Percentiles rank a stretch among this genome's conserved stretches.
phyloP scores from a whole-genome alignment of 2,113 vertebrate species.

The Prochilodus magdalenae region DNA sequence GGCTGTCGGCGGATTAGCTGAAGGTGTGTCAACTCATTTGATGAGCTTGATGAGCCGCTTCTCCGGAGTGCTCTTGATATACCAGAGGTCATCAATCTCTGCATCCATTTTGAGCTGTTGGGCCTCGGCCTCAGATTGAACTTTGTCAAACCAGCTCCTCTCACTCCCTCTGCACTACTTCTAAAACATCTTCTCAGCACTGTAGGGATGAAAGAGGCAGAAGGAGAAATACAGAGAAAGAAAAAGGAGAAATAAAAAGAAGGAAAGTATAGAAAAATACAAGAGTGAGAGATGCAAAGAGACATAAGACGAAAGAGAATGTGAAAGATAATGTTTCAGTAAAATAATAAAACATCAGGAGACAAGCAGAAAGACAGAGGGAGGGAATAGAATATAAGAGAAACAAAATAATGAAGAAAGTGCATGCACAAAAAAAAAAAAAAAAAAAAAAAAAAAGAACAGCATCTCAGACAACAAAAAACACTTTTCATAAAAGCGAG shows the following conservation, averaged over 20 bases:
- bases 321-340: too few relatives aligned
- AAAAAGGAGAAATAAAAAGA: neutral
- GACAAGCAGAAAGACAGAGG: too few relatives aligned
- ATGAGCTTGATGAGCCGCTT: slow-evolving; percentile 94
- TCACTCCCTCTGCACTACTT: slow-evolving; percentile 66
- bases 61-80: slow-evolving; percentile 88
- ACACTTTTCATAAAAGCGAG: neutral
- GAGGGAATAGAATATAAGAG: neutral
- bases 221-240: neutral
- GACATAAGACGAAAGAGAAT: too few relatives aligned
- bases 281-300: too few relatives aligned
- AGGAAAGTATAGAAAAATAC: too few relatives aligned
- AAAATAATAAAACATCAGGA: neutral
- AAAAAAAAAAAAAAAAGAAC: too few relatives aligned
- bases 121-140: slow-evolving; percentile 73
- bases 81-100: slow-evolving; percentile 90
- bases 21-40: slow-evolving; percentile 71
- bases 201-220: neutral
- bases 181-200: slow-evolving; percentile 74
- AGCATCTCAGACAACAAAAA: too few relatives aligned
- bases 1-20: neutral
- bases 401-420: neutral
- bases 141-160: slow-evolving; percentile 79
- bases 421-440: too few relatives aligned
- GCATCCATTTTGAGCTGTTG: slow-evolving; percentile 80